Conservation (phyloP, 2,888 invertebrate genomes). For the Tryphoninae sp. region DNA sequence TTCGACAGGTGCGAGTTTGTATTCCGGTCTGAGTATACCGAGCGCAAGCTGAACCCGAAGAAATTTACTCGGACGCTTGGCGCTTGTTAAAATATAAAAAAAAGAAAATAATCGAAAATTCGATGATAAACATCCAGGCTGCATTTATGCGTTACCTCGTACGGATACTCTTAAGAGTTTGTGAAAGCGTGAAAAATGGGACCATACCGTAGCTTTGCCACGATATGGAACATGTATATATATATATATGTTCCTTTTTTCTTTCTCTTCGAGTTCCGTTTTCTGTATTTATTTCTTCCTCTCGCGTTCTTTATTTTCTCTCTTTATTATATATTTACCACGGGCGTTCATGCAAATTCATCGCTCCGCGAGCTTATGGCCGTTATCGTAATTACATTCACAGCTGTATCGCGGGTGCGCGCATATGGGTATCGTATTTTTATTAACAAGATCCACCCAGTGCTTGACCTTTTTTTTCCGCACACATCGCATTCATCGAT, state of each 20-base stretch:
- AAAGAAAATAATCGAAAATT: slow-evolving; percentile 11
- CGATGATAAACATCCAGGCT: background rate
- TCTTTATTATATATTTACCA: slow-evolving; percentile 54
- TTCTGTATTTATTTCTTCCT: slow-evolving; percentile 43
- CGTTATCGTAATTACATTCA: slow-evolving; percentile 76
- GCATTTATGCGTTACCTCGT: background rate
- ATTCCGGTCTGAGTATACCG: background rate
- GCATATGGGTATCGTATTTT: slow-evolving; percentile 73
- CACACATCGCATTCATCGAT: background rate
- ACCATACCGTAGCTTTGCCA: background rate
- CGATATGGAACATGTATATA: background rate
- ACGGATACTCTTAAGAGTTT: slow-evolving; percentile 4
- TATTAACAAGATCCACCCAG: slow-evolving; percentile 34
- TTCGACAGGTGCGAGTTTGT: slow-evolving; percentile 50
- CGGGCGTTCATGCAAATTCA: slow-evolving; percentile 74
- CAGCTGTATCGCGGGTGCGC: slow-evolving; percentile 72
- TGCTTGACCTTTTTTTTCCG: slow-evolving; percentile 2
- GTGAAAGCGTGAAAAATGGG: slow-evolving; percentile 12
- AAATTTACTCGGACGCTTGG: background rate
- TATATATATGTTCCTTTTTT: slow-evolving; percentile 2
- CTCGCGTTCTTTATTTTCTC: slow-evolving; percentile 28
- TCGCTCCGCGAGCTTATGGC: slow-evolving; percentile 64
- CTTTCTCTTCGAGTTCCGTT: slow-evolving; percentile 5
- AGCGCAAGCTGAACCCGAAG: background rate
- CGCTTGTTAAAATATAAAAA: background rate